Evolutionary conservation across 2,888 invertebrate genomes (phyloP), one percentile per base, ranked within the genome.

Genomic region (Amphimallon solstitiale): DNA sequence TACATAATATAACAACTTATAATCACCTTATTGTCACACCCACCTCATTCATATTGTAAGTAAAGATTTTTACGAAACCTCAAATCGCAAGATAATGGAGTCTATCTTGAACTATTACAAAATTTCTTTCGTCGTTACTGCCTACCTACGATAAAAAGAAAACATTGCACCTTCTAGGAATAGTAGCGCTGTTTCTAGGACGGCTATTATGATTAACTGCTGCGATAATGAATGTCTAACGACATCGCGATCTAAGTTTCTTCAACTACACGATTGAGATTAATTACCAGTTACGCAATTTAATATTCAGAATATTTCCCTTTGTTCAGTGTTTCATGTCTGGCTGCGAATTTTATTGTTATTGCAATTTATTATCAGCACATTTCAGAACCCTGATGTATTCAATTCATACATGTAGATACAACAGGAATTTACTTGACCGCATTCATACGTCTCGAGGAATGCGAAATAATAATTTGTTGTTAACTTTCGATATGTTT

Each of bases 361-460:
- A 1, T n/a, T n/a, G 56, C 40, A 56, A 56, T 56, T 56, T 56
- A 56, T 56, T 56, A 56, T 56, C 56, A 40, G 56, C 17, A 40
- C 40, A 15, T 35, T 51, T 51, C 51, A 51, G 51, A 51, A 23
- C 56, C 38, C 37, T 54, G 54, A 54, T 38, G 54, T 54, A 38
- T 29, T 51, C 40, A 19, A 40, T 29, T 29, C 29, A 29, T 29
- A 29, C 29, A 29, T 29, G 9, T 29, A 29, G 29, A 29, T 29
- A 29, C 29, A 29, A 29, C 9, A 29, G 29, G 29, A 29, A 29
- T 29, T 29, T 29, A 29, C 29, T 29, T 29, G 29, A 29, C 29
- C 29, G 29, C 29, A 29, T 29, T 29, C 6, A 29, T 29, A 29
- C 5, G 6, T 1, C 29, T 29, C 1, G 5, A 29, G 9, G 29